phyloP scores from a whole-genome alignment of 1,140 invertebrate species.

The Dermatophagoides farinae region DNA sequence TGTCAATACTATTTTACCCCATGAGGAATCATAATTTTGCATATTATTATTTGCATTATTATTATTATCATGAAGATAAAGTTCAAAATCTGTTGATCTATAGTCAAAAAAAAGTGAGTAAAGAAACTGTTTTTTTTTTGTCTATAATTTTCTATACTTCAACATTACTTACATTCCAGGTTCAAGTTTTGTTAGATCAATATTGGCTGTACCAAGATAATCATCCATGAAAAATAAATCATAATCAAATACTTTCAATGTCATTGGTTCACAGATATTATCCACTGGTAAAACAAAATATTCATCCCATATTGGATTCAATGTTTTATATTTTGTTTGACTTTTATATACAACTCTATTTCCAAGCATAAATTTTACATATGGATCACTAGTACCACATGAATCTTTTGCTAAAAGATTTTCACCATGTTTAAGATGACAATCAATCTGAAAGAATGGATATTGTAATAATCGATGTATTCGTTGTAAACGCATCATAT shows the following conservation, averaged over 20 bases:
- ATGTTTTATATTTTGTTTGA: constrained; percentile 63
- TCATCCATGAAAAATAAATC: constrained; percentile 92
- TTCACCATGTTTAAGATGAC: constrained; percentile 62
- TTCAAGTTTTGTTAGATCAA: constrained; percentile 66
- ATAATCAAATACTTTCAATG: constrained; percentile 89
- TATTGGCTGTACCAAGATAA: constrained; percentile 74
- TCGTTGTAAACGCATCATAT: constrained; percentile 16
- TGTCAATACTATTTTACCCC: constrained; percentile 61
- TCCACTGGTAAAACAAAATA: constrained; percentile 81
- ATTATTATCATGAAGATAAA: constrained; percentile 46
- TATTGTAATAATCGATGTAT: constrained; percentile 26
- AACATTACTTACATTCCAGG: constrained; percentile 39
- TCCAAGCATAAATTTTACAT: constrained; percentile 86
- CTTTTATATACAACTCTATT: constrained; percentile 78
- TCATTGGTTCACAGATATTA: constrained; percentile 67
- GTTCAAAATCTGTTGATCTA: constrained; percentile 49
- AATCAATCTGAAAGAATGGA: constrained; percentile 70
- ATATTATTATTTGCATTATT: not conserved
- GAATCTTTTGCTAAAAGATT: constrained; percentile 81
- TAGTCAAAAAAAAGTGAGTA: constrained; percentile 17
- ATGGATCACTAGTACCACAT: constrained; percentile 93
- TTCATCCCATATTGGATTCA: constrained; percentile 89
- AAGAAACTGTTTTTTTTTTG: not conserved
- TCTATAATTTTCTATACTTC: not conserved
- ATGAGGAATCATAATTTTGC: constrained; percentile 42